Evolutionary conservation across 2,888 invertebrate species (phyloP).

Genomic region (Hirtodrosophila histrioides): DNA sequence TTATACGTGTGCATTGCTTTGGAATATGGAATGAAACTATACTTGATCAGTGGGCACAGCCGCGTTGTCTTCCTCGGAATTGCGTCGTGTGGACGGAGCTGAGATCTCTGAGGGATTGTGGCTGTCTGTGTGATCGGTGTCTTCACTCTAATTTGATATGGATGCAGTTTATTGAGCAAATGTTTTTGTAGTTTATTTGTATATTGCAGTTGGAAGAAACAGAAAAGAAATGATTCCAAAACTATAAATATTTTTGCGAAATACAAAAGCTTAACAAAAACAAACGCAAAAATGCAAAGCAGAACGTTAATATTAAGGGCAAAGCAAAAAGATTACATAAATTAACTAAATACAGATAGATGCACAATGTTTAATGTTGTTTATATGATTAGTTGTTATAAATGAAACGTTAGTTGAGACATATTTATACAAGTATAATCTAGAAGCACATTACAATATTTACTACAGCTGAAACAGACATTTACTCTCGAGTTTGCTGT

Average conservation of each 20-base stretch:
- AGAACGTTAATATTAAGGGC: conserved; percentile 18
- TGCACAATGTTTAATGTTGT: neutral
- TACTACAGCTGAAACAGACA: neutral
- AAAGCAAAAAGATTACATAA: conserved; percentile 7
- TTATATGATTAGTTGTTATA: neutral
- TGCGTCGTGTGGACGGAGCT: conserved; percentile 83
- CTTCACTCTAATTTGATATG: conserved; percentile 81
- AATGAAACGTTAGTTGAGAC: neutral
- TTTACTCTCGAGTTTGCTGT: conserved; percentile 6
- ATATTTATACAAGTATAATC: conserved; percentile 2
- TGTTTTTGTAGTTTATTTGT: conserved; percentile 29
- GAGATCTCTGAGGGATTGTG: conserved; percentile 84
- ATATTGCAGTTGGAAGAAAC: conserved; percentile 61
- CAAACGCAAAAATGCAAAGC: conserved; percentile 19
- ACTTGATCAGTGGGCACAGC: conserved; percentile 81
- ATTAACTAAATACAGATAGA: neutral
- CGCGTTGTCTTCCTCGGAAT: conserved; percentile 83
- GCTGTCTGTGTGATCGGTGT: conserved; percentile 83
- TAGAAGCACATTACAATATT: neutral
- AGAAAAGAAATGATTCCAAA: conserved; percentile 53
- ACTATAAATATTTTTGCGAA: conserved; percentile 45
- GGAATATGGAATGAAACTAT: conserved; percentile 40
- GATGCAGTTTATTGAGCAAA: conserved; percentile 40
- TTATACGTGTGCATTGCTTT: conserved; percentile 5
- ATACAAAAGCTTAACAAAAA: conserved; percentile 32